These are phyloP conservation scores for Drosophila punjabiensis DNA, from an alignment of 1,140 invertebrate species.

Conservation along the genomic window DNA sequence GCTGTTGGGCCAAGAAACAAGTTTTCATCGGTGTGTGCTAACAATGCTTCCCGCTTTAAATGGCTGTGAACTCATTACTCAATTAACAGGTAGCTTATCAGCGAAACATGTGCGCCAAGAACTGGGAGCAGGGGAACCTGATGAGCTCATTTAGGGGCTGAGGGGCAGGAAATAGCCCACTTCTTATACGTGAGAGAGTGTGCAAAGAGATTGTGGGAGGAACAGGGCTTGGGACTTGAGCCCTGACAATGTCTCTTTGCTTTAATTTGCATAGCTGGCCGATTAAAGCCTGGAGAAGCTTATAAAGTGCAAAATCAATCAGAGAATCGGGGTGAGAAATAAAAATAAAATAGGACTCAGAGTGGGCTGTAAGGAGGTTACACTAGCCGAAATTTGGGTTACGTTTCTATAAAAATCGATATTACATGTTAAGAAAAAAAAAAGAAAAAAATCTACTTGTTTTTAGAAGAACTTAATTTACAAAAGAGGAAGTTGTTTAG, in stretches of 20 bases:
- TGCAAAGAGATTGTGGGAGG: neutral
- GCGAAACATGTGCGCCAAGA: conserved; percentile 50
- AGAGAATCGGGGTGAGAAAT: conserved; percentile 53
- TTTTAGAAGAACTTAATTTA: neutral
- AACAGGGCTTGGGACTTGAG: neutral
- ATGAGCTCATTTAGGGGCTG: conserved; percentile 64
- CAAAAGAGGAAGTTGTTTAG: neutral
- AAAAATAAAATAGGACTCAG: conserved; percentile 52
- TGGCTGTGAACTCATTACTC: conserved; percentile 49
- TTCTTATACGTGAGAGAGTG: conserved; percentile 8
- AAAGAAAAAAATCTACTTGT: neutral
- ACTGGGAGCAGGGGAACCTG: conserved; percentile 19
- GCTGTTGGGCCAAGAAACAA: conserved; percentile 49
- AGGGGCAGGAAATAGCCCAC: conserved; percentile 28
- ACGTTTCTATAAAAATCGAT: conserved; percentile 1
- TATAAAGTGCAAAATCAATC: conserved; percentile 83
- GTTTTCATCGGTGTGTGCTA: conserved; percentile 43
- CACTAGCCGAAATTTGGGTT: neutral
- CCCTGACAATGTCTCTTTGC: conserved; percentile 3
- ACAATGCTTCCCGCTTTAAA: conserved; percentile 35
- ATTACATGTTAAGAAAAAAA: neutral
- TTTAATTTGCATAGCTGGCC: conserved; percentile 47
- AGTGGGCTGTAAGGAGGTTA: neutral
- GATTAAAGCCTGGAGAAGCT: conserved; percentile 66
- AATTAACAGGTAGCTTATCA: conserved; percentile 72